Evolutionary conservation across 2,888 invertebrate genomes (phyloP).

Genomic region (Patella caerulea): DNA sequence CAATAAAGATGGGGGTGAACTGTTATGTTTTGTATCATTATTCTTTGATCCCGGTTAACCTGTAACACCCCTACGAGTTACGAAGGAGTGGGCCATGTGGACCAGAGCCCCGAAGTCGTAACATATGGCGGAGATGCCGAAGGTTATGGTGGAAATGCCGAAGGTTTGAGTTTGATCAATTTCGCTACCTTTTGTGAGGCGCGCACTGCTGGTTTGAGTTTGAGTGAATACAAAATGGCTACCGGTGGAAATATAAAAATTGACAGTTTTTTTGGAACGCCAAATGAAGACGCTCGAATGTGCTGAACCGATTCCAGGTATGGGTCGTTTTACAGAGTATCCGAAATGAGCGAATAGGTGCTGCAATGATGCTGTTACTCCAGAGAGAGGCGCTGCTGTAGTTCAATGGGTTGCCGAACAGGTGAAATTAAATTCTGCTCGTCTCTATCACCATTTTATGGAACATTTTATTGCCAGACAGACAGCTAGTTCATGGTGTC

Average conservation of each 20-base stretch:
- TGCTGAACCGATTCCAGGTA: conserved; percentile 6
- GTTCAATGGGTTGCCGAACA: neutral
- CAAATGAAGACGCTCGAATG: neutral
- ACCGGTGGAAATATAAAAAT: neutral
- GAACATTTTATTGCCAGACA: neutral
- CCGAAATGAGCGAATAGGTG: neutral
- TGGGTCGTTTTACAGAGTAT: neutral
- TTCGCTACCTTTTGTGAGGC: too few relatives aligned
- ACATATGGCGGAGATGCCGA: too few relatives aligned
- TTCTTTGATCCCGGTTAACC: too few relatives aligned
- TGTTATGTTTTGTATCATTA: too few relatives aligned
- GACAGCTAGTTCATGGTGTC: neutral
- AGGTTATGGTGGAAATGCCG: too few relatives aligned
- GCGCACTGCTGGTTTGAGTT: too few relatives aligned
- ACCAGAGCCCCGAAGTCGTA: too few relatives aligned
- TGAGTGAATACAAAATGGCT: too few relatives aligned
- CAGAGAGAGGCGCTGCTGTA: neutral
- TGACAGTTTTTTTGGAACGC: neutral
- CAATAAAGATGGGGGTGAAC: too few relatives aligned
- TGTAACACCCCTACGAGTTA: too few relatives aligned
- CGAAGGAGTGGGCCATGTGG: too few relatives aligned
- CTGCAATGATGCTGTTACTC: neutral
- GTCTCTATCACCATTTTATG: neutral
- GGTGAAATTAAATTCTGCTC: neutral
- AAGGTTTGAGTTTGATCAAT: too few relatives aligned